A percentile compares a stretch with the other conserved stretches of the same genome.
Conservation (phyloP, 1,140 invertebrate species). For the Ceratina australensis region DNA sequence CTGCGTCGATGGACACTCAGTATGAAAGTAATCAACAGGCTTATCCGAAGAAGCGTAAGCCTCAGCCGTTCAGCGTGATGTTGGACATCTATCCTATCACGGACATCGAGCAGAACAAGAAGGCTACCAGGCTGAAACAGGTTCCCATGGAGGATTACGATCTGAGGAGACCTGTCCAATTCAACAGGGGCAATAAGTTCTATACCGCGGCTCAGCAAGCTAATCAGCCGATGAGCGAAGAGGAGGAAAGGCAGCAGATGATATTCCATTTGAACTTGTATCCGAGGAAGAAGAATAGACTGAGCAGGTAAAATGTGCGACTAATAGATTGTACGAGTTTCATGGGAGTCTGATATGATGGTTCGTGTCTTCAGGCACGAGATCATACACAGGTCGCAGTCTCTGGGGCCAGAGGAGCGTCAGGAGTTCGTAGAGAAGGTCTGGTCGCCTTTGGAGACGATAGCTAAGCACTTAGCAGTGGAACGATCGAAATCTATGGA, state of each 20-base stretch:
- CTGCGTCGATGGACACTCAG: constrained; percentile 32
- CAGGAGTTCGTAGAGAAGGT: constrained; percentile 63
- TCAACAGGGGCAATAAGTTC: constrained; percentile 58
- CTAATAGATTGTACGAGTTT: too few relatives aligned
- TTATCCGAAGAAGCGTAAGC: constrained; percentile 66
- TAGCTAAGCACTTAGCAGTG: constrained; percentile 69
- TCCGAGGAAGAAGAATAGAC: constrained; percentile 70
- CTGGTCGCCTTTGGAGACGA: constrained; percentile 67
- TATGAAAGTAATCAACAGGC: constrained; percentile 52
- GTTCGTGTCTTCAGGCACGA: constrained; percentile 72
- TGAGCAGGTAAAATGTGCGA: constrained; percentile 67
- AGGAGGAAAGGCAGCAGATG: constrained; percentile 77
- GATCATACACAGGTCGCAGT: constrained; percentile 65
- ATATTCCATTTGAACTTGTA: constrained; percentile 78
- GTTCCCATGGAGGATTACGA: constrained; percentile 66
- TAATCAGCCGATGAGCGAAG: constrained; percentile 61
- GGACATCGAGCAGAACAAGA: constrained; percentile 73
- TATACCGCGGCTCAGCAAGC: constrained; percentile 40
- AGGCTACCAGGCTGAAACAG: constrained; percentile 57
- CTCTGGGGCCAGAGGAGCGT: constrained; percentile 55
- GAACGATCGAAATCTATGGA: constrained; percentile 61
- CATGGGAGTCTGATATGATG: too few relatives aligned
- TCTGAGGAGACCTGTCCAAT: constrained; percentile 59
- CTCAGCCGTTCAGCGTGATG: constrained; percentile 78
- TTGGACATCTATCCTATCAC: constrained; percentile 78